Evolutionary conservation across 2,113 vertebrate genomes (phyloP), one percentile per base, ranked within the genome.

Genomic region (Notechis scutatus): DNA sequence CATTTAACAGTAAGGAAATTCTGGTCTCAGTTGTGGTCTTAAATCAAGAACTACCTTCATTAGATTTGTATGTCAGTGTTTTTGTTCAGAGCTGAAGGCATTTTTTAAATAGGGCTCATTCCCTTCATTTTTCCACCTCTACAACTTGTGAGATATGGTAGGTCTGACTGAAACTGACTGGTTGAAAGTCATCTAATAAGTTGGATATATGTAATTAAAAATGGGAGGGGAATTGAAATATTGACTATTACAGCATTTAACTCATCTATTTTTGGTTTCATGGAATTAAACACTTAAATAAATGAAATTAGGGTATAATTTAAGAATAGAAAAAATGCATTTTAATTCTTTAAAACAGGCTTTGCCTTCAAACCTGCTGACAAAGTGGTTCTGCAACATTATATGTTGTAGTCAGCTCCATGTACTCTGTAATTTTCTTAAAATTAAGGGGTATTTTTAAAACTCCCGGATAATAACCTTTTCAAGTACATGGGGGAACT

Each of bases 401-500:
- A 88, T 42, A 89, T 91, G 18, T 69, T 42, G 12, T 88, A 69
- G 94, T 96, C 88, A 93, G 85, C 93, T 57, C 61, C 55, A 21
- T 29, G 14, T 93, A 91, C 14, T n/a, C 87, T 94, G 88, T 94
- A 94, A 94, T 95, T 85, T 94, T 95, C 91, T 95, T 42, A 93
- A 86, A 47, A 96, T 81, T 14, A 90, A 94, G 74, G 50, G 90
- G n/a, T 95, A 92, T 92, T 95, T 81, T 93, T 94, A 94, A 95
- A 96, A 92, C 21, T 91, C 39, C 93, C 91, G 96, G 89, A 94
- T 95, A 87, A 91, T 91, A 91, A 94, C 93, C 94, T 88, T 87
- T 29, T 93, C 11, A 94, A 93, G 34, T 45, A 91, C 50, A 92
- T 29, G 57, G 90, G 61, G 18, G 92, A 52, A 56, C 92, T 90